phyloP scores from a whole-genome alignment of 2,113 vertebrate genomes.

The Elachura formosa region DNA sequence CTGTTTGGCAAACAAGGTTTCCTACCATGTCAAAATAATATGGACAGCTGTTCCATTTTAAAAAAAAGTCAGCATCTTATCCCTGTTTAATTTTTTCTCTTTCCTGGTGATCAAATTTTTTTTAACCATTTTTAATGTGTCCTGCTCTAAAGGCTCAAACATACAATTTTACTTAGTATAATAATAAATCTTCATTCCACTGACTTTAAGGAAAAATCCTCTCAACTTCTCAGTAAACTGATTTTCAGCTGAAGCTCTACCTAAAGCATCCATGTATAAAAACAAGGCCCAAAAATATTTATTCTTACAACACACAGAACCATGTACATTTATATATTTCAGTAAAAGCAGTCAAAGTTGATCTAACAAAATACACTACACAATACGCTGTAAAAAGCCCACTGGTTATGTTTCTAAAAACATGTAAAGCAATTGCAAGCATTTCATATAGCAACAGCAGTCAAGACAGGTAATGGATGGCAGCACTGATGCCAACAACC shows the following conservation, averaged over 20 bases:
- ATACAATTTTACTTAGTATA: neutral
- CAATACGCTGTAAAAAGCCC: neutral
- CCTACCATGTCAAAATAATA: neutral
- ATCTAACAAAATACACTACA: neutral
- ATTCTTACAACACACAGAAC: neutral
- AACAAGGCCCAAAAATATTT: neutral
- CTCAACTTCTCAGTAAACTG: neutral
- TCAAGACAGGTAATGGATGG: neutral
- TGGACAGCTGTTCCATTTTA: neutral
- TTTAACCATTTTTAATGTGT: neutral
- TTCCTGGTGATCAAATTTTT: neutral
- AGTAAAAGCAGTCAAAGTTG: neutral
- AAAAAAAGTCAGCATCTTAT: neutral
- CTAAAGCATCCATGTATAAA: neutral
- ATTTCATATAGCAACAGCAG: neutral
- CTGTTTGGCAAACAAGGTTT: neutral
- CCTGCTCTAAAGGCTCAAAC: neutral
- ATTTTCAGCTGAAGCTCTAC: neutral
- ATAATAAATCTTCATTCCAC: neutral
- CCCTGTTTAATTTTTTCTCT: neutral
- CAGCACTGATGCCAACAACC: neutral
- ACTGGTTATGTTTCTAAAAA: neutral
- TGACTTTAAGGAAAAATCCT: neutral
- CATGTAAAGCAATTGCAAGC: neutral
- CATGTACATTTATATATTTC: neutral